Base-by-base conservation (phyloP, 2,113 vertebrate genomes). In the Vicugna pacos region DNA sequence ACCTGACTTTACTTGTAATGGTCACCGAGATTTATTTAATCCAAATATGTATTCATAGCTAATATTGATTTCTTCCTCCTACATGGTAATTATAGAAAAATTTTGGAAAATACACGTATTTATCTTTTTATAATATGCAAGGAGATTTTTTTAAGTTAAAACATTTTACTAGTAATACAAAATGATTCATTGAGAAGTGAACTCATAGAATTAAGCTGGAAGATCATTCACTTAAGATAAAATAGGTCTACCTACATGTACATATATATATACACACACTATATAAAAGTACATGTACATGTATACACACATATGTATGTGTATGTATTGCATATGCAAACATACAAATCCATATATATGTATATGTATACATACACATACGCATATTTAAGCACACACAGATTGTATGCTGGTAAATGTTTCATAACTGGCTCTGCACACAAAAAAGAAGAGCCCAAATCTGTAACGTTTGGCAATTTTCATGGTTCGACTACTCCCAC, bases 21-120 rank as follows among this genome's bases (percentile, higher is more conserved):
- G 48, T 83, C 60, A 52, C 56, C 91, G 64, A 87, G 76, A 88
- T 80, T 90, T 87, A 65, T 28, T 91, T 91, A 91, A 69, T 52
- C 32, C 17, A 84, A 79, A 73, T 89, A 50, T 76, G 19, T 38
- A 50, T 52, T 28, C 17, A 42, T 73, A 67, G 24, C 22, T 30
- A 38, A 19, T 86, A 38, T 17, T 76, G 46, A 67, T n/a, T 80
- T 67, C 62, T 87, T 12, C 83, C 17, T 17, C 83, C 3, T 58
- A 62, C 2, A 50, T 67, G 19, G n/a, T 48, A 93, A 76, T n/a
- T 85, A 93, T 13, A 92, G 3, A 92, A 77, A n/a, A 89, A 58
- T 8, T 58, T 87, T 56, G 30, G n/a, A n/a, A 93, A 94, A 65
- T 48, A 2, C 6, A 28, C 64, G 24, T 85, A 35, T 52, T 86